Conservation (phyloP, 1,140 invertebrate species). For the Antheraea pernyi region DNA sequence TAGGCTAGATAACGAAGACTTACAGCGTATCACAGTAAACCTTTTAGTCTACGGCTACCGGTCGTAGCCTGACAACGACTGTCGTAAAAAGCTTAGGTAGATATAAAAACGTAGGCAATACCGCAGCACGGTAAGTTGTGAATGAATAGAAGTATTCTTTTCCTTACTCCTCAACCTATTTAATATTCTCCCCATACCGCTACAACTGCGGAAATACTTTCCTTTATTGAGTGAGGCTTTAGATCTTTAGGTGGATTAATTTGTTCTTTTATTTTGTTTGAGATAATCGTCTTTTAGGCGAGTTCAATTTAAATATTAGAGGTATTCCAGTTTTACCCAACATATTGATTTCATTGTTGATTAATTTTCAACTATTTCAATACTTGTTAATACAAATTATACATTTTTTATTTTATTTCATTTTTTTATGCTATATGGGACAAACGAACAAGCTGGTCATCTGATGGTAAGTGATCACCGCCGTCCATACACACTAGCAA, state of each 20-base stretch:
- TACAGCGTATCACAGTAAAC: neutral
- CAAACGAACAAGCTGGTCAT: too few species aligned
- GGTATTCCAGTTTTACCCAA: neutral
- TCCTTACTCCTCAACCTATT: slow-evolving; percentile 12
- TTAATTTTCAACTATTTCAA: too few species aligned
- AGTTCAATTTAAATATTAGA: neutral
- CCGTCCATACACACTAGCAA: too few species aligned
- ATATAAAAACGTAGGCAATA: slow-evolving; percentile 13
- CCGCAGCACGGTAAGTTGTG: slow-evolving; percentile 14
- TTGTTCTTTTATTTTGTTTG: slow-evolving; percentile 16
- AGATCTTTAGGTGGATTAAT: slow-evolving; percentile 18
- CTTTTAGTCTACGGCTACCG: slow-evolving; percentile 3
- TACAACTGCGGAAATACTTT: slow-evolving; percentile 17
- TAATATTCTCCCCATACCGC: slow-evolving; percentile 16
- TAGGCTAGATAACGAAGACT: neutral
- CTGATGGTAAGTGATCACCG: too few species aligned
- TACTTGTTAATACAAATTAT: too few species aligned
- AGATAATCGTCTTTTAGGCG: neutral
- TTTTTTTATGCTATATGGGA: too few species aligned
- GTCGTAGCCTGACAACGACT: slow-evolving; percentile 9
- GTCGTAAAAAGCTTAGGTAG: slow-evolving; percentile 14
- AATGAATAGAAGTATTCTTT: slow-evolving; percentile 14
- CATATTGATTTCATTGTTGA: neutral
- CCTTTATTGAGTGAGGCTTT: slow-evolving; percentile 19
- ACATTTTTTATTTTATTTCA: too few species aligned